Evolutionary conservation across 2,797 vertebrate genomes (phyloP).

Genomic region (Parauchenoglanis ngamensis): DNA sequence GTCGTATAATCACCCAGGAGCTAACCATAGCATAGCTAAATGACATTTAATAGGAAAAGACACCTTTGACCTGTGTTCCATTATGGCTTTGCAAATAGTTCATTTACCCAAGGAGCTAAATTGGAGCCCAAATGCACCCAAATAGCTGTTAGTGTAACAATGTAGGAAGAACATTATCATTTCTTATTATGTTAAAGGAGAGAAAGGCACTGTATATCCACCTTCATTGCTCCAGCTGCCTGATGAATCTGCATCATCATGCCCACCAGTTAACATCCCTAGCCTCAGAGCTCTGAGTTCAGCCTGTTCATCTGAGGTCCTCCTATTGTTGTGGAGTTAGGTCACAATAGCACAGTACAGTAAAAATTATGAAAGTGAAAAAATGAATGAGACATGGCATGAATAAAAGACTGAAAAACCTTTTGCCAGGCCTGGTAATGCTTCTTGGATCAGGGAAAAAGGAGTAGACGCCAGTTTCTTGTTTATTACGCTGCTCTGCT

Average conservation of each 20-base stretch:
- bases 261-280: slow-evolving; percentile 13
- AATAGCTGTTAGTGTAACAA: not conserved
- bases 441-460: slow-evolving; percentile 55
- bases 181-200: not conserved
- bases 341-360: not conserved
- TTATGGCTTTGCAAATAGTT: not conserved
- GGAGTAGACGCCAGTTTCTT: slow-evolving; percentile 22
- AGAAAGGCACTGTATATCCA: slow-evolving; percentile 20
- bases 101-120: not conserved
- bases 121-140: not conserved
- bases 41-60: not conserved
- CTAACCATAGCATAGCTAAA: not conserved
- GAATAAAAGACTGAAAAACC: slow-evolving; percentile 48
- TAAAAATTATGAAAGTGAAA: slow-evolving; percentile 18
- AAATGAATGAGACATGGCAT: not conserved
- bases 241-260: slow-evolving; percentile 36
- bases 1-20: not conserved
- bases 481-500: slow-evolving; percentile 36
- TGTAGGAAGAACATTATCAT: not conserved
- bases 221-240: slow-evolving; percentile 29
- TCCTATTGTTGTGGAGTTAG: slow-evolving; percentile 31
- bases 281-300: slow-evolving; percentile 24
- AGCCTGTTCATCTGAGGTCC: slow-evolving; percentile 24
- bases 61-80: not conserved
- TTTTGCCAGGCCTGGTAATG: slow-evolving; percentile 48